phyloP scores from a whole-genome alignment of 2,888 invertebrate species.

The Nomada lathburiana region DNA sequence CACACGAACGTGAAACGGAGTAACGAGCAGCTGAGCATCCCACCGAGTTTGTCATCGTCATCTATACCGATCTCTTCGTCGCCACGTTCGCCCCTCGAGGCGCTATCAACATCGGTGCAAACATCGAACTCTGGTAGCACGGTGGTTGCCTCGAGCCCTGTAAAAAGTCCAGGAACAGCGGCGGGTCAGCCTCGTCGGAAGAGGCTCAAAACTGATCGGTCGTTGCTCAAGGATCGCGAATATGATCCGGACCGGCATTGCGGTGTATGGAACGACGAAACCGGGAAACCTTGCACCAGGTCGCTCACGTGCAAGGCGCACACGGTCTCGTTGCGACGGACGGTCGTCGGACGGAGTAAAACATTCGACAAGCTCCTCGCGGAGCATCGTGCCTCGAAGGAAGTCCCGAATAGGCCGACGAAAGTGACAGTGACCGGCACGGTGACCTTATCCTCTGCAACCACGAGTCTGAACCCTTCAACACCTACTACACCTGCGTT shows the following conservation, averaged over 20 bases:
- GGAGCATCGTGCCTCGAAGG: slow-evolving; percentile 90
- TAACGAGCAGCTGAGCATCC: slow-evolving; percentile 68
- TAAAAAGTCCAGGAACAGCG: slow-evolving; percentile 77
- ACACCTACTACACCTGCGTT: slow-evolving; percentile 84
- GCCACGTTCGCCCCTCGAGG: slow-evolving; percentile 81
- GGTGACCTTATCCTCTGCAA: slow-evolving; percentile 73
- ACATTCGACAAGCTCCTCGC: slow-evolving; percentile 91
- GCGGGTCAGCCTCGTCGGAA: slow-evolving; percentile 79
- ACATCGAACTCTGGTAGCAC: slow-evolving; percentile 50
- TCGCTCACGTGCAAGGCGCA: slow-evolving; percentile 91
- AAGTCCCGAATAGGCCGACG: slow-evolving; percentile 81
- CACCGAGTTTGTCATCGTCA: slow-evolving; percentile 62
- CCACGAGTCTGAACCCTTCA: slow-evolving; percentile 76
- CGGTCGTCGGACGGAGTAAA: slow-evolving; percentile 90
- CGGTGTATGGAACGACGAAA: slow-evolving; percentile 90
- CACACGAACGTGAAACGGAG: slow-evolving; percentile 78
- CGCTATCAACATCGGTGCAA: slow-evolving; percentile 72
- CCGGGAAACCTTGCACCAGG: slow-evolving; percentile 90
- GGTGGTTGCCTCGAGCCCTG: slow-evolving; percentile 74
- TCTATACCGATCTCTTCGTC: slow-evolving; percentile 75
- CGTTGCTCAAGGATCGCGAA: slow-evolving; percentile 86
- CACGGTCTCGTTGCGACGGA: slow-evolving; percentile 89
- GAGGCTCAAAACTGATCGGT: slow-evolving; percentile 81
- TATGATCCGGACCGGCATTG: slow-evolving; percentile 94
- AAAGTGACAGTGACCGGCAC: slow-evolving; percentile 74